Evolutionary conservation across 23 tunicate genomes (phyloP).

Genomic region (Phallusia fumigata): DNA sequence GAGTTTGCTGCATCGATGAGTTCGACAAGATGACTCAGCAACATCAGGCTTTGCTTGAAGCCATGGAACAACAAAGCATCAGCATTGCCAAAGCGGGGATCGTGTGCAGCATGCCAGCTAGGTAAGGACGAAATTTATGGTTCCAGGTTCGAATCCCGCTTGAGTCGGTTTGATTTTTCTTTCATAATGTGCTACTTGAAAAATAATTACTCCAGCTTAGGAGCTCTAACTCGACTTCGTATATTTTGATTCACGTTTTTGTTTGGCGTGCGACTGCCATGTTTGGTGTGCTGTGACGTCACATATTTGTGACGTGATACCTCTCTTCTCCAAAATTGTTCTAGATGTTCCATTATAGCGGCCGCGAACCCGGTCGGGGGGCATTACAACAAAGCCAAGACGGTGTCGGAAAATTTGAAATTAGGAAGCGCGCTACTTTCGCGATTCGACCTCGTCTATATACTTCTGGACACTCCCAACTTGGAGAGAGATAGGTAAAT

Average conservation of each 20-base stretch:
- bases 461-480: conserved; percentile 86
- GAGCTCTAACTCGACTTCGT: too few species aligned
- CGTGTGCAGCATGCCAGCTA: conserved; percentile 95
- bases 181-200: too few species aligned
- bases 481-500: conserved; percentile 80
- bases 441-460: conserved; percentile 87
- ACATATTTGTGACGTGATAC: too few species aligned
- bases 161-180: too few species aligned
- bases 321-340: neutral
- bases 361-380: conserved; percentile 94
- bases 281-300: too few species aligned
- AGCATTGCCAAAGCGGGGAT: conserved; percentile 97
- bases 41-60: conserved; percentile 93
- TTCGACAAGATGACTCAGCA: conserved; percentile 90
- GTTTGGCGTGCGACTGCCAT: too few species aligned
- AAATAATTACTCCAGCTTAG: too few species aligned
- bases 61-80: conserved; percentile 97
- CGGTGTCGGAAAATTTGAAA: conserved; percentile 88
- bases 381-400: conserved; percentile 91
- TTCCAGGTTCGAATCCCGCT: too few species aligned
- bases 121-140: conserved; percentile 30
- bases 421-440: conserved; percentile 90
- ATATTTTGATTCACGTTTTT: too few species aligned
- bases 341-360: conserved; percentile 90
- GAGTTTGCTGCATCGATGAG: conserved; percentile 94